phyloP scores from a whole-genome alignment of 1,140 invertebrate genomes.

The Trypoxylus dichotomus region DNA sequence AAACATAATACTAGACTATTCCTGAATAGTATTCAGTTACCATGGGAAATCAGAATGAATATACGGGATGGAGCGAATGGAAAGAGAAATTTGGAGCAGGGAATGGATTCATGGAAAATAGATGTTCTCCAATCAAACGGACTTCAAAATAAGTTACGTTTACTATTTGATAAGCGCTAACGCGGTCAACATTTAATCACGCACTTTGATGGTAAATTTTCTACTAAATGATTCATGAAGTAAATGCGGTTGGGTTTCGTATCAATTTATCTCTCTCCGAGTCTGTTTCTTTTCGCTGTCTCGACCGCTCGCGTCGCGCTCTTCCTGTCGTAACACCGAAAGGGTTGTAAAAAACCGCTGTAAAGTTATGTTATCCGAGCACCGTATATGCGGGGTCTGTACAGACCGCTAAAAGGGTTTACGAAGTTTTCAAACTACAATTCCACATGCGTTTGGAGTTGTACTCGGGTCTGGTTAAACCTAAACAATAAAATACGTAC shows the following conservation, averaged over 20 bases:
- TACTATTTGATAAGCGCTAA: constrained; percentile 10
- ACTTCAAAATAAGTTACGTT: constrained; percentile 20
- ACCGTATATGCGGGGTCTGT: constrained; percentile 4
- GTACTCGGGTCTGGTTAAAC: constrained; percentile 10
- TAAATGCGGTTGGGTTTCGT: constrained; percentile 15
- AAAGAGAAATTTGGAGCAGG: not conserved
- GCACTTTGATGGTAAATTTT: constrained; percentile 7
- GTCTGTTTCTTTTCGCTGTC: not conserved
- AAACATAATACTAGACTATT: too few relatives aligned
- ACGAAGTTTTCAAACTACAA: constrained; percentile 22
- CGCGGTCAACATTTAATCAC: constrained; percentile 20
- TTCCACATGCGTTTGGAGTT: constrained; percentile 10
- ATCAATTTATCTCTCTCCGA: not conserved
- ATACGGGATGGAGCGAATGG: not conserved
- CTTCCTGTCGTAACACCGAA: not conserved
- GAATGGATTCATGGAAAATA: not conserved
- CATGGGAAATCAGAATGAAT: constrained; percentile 1
- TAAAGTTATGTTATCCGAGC: constrained; percentile 1
- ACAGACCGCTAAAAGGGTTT: constrained; percentile 16
- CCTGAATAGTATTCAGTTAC: not conserved
- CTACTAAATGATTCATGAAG: constrained; percentile 24
- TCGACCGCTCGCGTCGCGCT: not conserved
- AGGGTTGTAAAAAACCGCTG: not conserved
- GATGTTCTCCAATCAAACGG: constrained; percentile 17
- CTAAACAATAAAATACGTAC: constrained; percentile 21